phyloP scores from a whole-genome alignment of 1,140 invertebrate species.

The Chlorops oryzae region DNA sequence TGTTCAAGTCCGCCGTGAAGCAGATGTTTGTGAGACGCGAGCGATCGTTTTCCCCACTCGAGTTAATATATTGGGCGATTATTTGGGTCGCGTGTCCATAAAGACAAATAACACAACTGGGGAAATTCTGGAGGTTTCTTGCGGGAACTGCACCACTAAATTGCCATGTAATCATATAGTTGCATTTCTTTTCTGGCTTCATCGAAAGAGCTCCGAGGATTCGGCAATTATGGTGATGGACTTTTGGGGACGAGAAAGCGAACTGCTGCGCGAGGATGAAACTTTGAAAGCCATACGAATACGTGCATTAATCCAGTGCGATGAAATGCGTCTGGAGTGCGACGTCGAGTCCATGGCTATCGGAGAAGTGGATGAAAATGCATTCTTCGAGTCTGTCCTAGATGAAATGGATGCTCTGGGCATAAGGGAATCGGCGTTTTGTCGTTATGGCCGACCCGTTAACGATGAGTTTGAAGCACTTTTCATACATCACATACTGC shows the following conservation, averaged over 20 bases:
- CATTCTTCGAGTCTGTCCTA: conserved; percentile 31
- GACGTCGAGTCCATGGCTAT: conserved; percentile 17
- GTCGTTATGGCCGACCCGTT: conserved; percentile 32
- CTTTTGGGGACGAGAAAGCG: conserved; percentile 41
- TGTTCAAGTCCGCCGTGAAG: conserved; percentile 30
- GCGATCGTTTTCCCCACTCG: conserved; percentile 26
- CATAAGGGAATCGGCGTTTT: conserved; percentile 30
- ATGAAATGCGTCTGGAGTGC: conserved; percentile 21
- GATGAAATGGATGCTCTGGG: conserved; percentile 31
- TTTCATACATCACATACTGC: conserved; percentile 34
- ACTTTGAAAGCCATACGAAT: conserved; percentile 22
- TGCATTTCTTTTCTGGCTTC: conserved; percentile 39
- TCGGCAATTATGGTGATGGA: conserved; percentile 23
- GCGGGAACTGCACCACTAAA: conserved; percentile 19
- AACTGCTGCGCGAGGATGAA: conserved; percentile 29
- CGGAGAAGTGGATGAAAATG: conserved; percentile 22
- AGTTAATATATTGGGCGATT: conserved; percentile 16
- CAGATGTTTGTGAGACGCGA: conserved; percentile 24
- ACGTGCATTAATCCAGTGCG: conserved; percentile 27
- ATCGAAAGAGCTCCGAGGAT: conserved; percentile 27
- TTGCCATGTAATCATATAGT: conserved; percentile 29
- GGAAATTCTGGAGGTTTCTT: conserved; percentile 22
- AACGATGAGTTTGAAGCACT: conserved; percentile 37
- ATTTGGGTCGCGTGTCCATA: conserved; percentile 25
- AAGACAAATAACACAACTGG: conserved; percentile 23